These are phyloP conservation scores for Saccostrea echinata DNA, from an alignment of 1,140 invertebrate species.

Conservation along the genomic window DNA sequence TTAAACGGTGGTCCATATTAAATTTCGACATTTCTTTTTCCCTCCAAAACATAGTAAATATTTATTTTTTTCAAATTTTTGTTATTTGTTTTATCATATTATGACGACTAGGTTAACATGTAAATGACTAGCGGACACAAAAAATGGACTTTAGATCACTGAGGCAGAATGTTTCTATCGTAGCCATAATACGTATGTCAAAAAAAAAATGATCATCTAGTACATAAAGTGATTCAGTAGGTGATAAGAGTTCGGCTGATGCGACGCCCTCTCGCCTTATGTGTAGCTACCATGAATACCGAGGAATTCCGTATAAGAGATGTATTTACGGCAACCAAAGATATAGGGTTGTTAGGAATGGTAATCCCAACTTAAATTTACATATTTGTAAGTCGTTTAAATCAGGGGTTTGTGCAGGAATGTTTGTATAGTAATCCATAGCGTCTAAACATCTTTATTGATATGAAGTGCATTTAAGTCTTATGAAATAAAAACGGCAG, in stretches of 20 bases:
- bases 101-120: background rate
- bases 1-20: background rate
- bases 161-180: background rate
- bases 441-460: constrained; percentile 34
- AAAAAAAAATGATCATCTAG: background rate
- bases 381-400: constrained; percentile 35
- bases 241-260: background rate
- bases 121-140: background rate
- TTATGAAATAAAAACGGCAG: constrained; percentile 34
- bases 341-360: constrained; percentile 30
- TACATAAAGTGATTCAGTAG: constrained; percentile 33
- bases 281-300: constrained; percentile 6
- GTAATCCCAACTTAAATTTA: constrained; percentile 33
- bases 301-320: constrained; percentile 28
- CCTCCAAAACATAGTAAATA: background rate
- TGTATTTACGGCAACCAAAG: constrained; percentile 20
- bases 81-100: background rate
- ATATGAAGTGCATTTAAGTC: constrained; percentile 37
- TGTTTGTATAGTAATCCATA: constrained; percentile 31
- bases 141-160: background rate
- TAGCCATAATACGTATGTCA: background rate
- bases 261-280: constrained; percentile 9
- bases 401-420: constrained; percentile 26
- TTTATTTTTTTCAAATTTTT: background rate
- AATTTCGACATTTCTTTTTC: no score